Evolutionary conservation across 2,113 vertebrate genomes (phyloP), one percentile per base, ranked within the genome.

Genomic region (Colossoma macropomum): DNA sequence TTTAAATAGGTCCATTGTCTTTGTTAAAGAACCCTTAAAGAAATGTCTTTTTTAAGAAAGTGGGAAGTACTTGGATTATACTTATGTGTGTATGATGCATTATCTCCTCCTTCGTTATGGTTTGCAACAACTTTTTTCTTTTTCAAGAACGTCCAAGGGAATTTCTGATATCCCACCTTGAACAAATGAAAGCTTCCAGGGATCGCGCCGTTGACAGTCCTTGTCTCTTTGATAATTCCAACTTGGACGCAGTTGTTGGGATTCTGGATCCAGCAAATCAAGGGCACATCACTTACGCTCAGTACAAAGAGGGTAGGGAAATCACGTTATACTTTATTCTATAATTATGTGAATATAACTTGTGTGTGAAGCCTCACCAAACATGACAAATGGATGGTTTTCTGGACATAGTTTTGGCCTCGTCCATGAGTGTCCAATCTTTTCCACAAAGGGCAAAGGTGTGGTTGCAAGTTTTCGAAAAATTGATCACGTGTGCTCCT

Each of bases 261-360:
- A 91, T 95, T 50, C 79, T 95, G 85, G 94, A 95, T 85, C 92
- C 93, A 3, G 19, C 81, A 0, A 77, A 89, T 32, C 84, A 90
- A 59, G 90, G 88, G 28, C 62, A 90, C 80, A 91, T 95, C 70
- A 92, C 84, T 17, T 89, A 86, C 59, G 75, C 25, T 15, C 94
- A 95, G 59, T 94, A 94, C 83, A 91, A 89, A 75, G 91, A 94
- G 2, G 94, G 94, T 95, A 75, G 87, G 91, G 32, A 45, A 71
- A 25, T 45, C 9, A 2, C 11, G n/a, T 59, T 16, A 82, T 23
- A 21, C 0, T 27, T 15, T 65, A 21, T 45, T 28, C 13, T 25
- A 27, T 8, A 32, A 27, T 60, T 4, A 21, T 63, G 1, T 62
- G 21, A 52, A 52, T 23, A 34, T 63, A 45, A 45, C 10, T 45